Conservation (phyloP, 64 coral and sea anemone species). For the Stichodactyla mertensii region DNA sequence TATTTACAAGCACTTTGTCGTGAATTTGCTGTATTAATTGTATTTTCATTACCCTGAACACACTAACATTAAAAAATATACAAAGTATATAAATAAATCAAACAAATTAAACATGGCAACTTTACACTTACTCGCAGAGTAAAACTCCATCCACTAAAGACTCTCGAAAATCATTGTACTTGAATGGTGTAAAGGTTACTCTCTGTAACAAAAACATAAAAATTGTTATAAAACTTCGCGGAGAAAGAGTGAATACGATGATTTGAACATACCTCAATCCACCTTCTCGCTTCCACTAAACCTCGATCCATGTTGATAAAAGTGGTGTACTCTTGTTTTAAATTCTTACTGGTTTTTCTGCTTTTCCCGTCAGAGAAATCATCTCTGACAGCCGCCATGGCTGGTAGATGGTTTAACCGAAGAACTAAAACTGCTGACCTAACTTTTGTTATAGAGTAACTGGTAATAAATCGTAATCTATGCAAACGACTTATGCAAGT, state of each 20-base stretch:
- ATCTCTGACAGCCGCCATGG: constrained; percentile 4
- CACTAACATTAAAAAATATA: not conserved
- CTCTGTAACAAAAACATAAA: constrained; percentile 20
- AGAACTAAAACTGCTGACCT: not conserved
- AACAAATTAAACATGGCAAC: not conserved
- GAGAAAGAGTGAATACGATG: not conserved
- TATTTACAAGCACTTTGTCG: not conserved
- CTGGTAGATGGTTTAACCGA: not conserved
- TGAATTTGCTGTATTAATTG: constrained; percentile 16
- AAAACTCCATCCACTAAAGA: constrained; percentile 52
- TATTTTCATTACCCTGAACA: constrained; percentile 8
- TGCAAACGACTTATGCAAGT: not conserved
- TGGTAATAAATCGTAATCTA: constrained; percentile 29
- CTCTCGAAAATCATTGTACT: constrained; percentile 45
- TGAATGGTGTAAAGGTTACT: constrained; percentile 34
- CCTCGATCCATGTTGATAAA: constrained; percentile 39
- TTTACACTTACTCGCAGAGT: constrained; percentile 58
- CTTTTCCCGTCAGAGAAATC: not conserved
- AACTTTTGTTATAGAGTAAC: not conserved
- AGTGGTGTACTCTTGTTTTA: constrained; percentile 27
- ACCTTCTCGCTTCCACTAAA: constrained; percentile 36
- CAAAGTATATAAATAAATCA: not conserved
- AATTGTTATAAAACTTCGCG: not conserved
- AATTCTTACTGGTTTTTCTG: not conserved
- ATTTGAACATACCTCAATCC: constrained; percentile 55